Percentiles rank a stretch among this genome's conserved stretches.
Conservation (phyloP, 1,140 invertebrate genomes). For the Euwallacea similis region DNA sequence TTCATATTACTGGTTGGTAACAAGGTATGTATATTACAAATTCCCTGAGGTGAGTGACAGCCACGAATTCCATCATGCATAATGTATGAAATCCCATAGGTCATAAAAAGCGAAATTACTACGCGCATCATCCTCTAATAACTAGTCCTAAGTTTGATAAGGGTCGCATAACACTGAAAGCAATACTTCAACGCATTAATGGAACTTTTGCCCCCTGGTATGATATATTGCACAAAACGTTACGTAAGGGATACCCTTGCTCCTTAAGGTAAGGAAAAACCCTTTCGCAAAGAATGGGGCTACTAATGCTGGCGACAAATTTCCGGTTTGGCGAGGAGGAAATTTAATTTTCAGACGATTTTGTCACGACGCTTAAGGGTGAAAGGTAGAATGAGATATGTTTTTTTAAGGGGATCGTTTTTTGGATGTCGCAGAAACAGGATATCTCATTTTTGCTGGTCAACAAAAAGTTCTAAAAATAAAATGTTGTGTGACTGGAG, state of each 20-base stretch:
- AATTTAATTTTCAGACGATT: slow-evolving; percentile 20
- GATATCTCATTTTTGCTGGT: too few relatives aligned
- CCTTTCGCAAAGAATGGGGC: slow-evolving; percentile 14
- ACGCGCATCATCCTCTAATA: neutral
- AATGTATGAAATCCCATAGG: neutral
- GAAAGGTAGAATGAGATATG: neutral
- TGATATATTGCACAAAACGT: slow-evolving; percentile 14
- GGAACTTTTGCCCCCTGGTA: neutral
- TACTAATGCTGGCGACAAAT: slow-evolving; percentile 13
- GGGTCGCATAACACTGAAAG: slow-evolving; percentile 7
- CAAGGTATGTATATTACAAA: too few relatives aligned
- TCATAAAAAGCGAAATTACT: neutral
- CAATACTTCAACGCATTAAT: slow-evolving; percentile 21
- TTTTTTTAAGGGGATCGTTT: too few relatives aligned
- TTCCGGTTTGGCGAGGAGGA: slow-evolving; percentile 7
- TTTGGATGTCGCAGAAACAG: too few relatives aligned
- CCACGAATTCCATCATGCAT: neutral
- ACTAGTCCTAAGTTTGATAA: slow-evolving; percentile 15
- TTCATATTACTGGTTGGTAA: too few relatives aligned
- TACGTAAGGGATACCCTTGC: neutral
- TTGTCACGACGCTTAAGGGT: neutral
- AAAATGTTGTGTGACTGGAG: too few relatives aligned
- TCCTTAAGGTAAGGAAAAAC: slow-evolving; percentile 21
- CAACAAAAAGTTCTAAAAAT: too few relatives aligned
- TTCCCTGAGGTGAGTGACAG: too few relatives aligned